Evolutionary conservation across 2,888 invertebrate species (phyloP).

Genomic region (Hedychridium roseum): DNA sequence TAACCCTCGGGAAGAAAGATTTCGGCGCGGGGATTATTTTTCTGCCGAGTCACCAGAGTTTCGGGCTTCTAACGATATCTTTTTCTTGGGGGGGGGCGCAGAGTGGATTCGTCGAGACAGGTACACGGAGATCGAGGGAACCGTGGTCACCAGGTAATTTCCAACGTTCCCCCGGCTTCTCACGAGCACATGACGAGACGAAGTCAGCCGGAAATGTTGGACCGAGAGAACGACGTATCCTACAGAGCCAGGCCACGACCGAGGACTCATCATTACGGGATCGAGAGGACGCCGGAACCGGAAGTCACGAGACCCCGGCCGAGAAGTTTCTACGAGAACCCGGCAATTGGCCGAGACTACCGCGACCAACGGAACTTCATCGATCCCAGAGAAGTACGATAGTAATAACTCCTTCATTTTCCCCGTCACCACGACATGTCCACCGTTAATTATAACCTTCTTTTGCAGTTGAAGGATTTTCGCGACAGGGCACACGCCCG

Average conservation of each 20-base stretch:
- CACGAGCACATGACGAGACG: constrained; percentile 47
- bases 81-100: constrained; percentile 13
- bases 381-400: constrained; percentile 48
- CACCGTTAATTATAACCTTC: too few relatives aligned
- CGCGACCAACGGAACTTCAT: constrained; percentile 51
- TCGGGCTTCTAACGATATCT: not conserved
- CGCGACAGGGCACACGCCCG: constrained; percentile 48
- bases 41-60: too few relatives aligned
- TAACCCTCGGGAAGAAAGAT: too few relatives aligned
- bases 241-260: constrained; percentile 50
- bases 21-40: too few relatives aligned
- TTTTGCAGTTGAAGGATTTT: constrained; percentile 41
- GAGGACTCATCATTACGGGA: constrained; percentile 53
- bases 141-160: constrained; percentile 43
- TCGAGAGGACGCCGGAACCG: constrained; percentile 47
- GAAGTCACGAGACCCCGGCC: constrained; percentile 55
- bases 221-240: constrained; percentile 50
- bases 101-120: constrained; percentile 48
- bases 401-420: not conserved
- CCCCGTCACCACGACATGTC: too few relatives aligned
- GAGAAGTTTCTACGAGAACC: constrained; percentile 59
- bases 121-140: constrained; percentile 46
- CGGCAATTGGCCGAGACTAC: constrained; percentile 52
- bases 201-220: constrained; percentile 49
- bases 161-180: constrained; percentile 32